Base-by-base conservation (phyloP, 1,140 invertebrate genomes). In the Triops cancriformis region DNA sequence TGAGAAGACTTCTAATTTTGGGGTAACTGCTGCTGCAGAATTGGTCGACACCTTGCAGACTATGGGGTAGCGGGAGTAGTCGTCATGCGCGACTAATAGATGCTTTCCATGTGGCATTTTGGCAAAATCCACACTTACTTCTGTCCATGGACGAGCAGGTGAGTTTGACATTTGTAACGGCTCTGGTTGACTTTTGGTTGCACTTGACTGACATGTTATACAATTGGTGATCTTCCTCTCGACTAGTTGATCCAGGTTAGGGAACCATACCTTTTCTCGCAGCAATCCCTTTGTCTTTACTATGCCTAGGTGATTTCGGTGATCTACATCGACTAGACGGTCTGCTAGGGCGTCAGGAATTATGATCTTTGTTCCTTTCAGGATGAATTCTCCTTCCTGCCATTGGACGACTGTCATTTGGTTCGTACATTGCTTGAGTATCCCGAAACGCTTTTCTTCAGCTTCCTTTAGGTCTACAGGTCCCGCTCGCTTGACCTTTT, bases 231-330 rank as follows among this genome's bases (percentile, higher is more conserved):
- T 77, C 51, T 72, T 26, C 5, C 78, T 31, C 77, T 83, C 82
- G 11, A 83, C 82, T n/a, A 79, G 11, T 76, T 79, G 76, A 76
- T 84, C 83, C 11, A 83, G 80, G n/a, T 79, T 77, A 31, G 82
- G 82, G 75, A 83, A 84, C 82, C 82, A 84, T 5, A 84, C 82
- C n/a, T n/a, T n/a, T n/a, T n/a, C n/a, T n/a, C n/a, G n/a, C n/a
- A n/a, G n/a, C n/a, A n/a, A n/a, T n/a, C 74, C 82, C 77, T 83
- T 84, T 12, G 81, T 83, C 75, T 81, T 80, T 2, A 82, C 79
- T 14, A 82, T 80, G 1, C 79, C 79, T 73, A 27, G 74, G 72
- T 80, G 79, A 77, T 78, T 75, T 26, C 73, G 74, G 73, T 80
- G 81, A 10, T 80, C 82, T 26, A 83, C 45, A 18, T 80, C 76